Percentiles rank a stretch among this genome's conserved stretches.
Conservation (phyloP, 1,140 invertebrate species). For the Drosophila burlai region DNA sequence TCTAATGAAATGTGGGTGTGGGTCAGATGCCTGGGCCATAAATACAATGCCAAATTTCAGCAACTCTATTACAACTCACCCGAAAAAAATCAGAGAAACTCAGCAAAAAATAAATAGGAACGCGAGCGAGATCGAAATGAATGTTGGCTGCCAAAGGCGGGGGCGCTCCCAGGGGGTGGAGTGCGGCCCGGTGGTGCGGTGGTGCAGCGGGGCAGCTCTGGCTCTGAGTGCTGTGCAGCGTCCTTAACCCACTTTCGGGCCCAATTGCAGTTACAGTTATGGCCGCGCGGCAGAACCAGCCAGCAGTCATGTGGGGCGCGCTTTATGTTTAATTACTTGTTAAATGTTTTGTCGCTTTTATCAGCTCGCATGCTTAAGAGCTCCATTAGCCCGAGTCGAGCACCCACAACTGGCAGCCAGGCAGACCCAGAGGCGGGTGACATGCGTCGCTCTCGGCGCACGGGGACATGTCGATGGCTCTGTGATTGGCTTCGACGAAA, state of each 20-base stretch:
- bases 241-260: conserved; percentile 70
- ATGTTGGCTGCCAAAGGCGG: conserved; percentile 62
- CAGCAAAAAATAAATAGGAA: conserved; percentile 43
- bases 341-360: conserved; percentile 80
- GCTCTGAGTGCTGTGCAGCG: conserved; percentile 59
- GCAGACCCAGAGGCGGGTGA: conserved; percentile 34
- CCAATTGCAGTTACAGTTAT: conserved; percentile 37
- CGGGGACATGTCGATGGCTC: conserved; percentile 44
- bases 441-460: conserved; percentile 39
- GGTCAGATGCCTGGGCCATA: conserved; percentile 56
- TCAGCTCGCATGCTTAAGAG: conserved; percentile 66
- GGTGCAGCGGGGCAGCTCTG: not conserved
- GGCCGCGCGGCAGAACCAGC: conserved; percentile 25
- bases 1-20: conserved; percentile 43
- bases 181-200: not conserved
- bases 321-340: conserved; percentile 83
- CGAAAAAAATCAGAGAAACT: conserved; percentile 50
- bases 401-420: conserved; percentile 21
- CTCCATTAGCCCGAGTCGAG: conserved; percentile 59
- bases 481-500: conserved; percentile 69
- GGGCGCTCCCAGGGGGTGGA: conserved; percentile 59
- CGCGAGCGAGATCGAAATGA: conserved; percentile 62
- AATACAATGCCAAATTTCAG: conserved; percentile 81
- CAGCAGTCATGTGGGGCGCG: conserved; percentile 39
- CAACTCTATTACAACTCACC: conserved; percentile 78